phyloP scores from a whole-genome alignment of 2,113 vertebrate genomes.

The Prunella fulvescens region DNA sequence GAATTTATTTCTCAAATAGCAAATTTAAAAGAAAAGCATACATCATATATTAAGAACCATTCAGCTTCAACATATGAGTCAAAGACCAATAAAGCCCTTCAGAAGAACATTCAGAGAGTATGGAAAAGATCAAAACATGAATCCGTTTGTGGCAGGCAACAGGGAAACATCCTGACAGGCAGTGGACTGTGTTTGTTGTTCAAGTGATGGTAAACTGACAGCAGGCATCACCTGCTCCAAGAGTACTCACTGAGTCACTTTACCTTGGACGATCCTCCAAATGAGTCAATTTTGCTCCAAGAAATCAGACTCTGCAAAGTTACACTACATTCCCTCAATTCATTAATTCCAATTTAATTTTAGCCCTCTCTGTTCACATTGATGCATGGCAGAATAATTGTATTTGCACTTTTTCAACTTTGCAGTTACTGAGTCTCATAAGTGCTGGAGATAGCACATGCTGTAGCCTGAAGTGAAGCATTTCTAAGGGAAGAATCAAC shows the following conservation, averaged over 20 bases:
- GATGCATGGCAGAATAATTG: background rate
- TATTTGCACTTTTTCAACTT: background rate
- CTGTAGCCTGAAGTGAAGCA: background rate
- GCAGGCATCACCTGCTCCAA: background rate
- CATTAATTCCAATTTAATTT: background rate
- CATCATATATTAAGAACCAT: background rate
- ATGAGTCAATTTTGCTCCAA: background rate
- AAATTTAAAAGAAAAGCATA: background rate
- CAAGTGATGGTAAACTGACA: background rate
- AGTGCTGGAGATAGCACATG: background rate
- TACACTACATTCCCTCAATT: background rate
- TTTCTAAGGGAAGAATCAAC: background rate
- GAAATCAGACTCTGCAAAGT: background rate
- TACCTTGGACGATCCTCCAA: background rate
- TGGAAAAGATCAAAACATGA: background rate
- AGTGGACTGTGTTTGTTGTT: background rate
- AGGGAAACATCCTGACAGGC: background rate
- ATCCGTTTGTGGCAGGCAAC: background rate
- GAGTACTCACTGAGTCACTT: background rate
- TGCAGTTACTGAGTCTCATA: background rate
- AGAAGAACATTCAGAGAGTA: background rate
- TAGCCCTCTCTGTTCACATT: background rate
- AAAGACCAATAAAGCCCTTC: background rate
- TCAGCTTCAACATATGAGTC: background rate
- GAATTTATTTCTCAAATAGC: background rate